Evolutionary conservation across 2,888 invertebrate species (phyloP).

Genomic region (Hetaerina titia): DNA sequence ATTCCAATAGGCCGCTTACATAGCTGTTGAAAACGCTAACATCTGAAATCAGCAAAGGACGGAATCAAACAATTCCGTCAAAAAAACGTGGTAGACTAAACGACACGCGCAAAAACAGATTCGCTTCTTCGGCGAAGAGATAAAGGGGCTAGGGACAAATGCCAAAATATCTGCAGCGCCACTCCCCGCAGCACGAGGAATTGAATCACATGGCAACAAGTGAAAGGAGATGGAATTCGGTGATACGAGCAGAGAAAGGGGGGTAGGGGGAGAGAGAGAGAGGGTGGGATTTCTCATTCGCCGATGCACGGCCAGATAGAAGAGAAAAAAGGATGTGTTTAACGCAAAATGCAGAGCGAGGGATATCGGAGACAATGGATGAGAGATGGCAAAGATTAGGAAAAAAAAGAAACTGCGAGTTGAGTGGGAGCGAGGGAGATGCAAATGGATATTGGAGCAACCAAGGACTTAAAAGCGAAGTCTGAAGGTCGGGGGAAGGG

Average conservation of each 20-base stretch:
- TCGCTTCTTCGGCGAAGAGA: not conserved
- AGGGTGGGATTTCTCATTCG: not conserved
- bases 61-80: too few species aligned
- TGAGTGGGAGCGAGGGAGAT: not conserved
- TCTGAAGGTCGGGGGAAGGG: not conserved
- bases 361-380: not conserved
- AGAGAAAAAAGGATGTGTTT: not conserved
- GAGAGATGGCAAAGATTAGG: not conserved
- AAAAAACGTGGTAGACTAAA: too few species aligned
- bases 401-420: not conserved
- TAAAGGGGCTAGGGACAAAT: not conserved
- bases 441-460: not conserved
- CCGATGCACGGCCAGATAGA: too few species aligned
- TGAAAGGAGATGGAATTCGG: not conserved
- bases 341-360: not conserved
- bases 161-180: not conserved
- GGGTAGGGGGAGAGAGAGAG: not conserved
- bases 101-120: too few species aligned
- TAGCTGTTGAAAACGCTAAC: too few species aligned
- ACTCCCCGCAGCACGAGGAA: not conserved
- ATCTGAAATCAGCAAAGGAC: too few species aligned
- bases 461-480: not conserved
- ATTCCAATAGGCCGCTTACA: too few species aligned
- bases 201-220: not conserved
- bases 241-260: not conserved